Evolutionary conservation across 2,888 invertebrate species (phyloP).

Genomic region (Agrochola lychnidis): DNA sequence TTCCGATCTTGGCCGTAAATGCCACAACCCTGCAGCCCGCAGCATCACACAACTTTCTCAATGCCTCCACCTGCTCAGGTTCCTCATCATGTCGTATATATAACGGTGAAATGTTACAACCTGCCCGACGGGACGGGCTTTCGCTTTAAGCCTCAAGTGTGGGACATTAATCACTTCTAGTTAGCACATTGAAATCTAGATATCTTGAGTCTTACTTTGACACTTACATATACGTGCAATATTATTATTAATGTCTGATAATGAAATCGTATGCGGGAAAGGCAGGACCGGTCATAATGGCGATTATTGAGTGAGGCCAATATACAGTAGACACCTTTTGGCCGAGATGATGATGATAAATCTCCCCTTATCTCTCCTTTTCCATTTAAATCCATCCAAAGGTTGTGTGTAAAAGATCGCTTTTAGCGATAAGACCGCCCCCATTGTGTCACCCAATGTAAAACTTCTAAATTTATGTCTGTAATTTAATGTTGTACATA

Average conservation of each 20-base stretch:
- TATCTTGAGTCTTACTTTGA: not conserved
- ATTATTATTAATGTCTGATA: not conserved
- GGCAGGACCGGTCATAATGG: not conserved
- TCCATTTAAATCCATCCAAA: too few relatives aligned
- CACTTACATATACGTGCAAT: not conserved
- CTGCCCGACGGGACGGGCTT: constrained; percentile 53
- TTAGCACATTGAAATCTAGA: constrained; percentile 47
- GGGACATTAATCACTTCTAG: constrained; percentile 48
- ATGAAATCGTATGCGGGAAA: not conserved
- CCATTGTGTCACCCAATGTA: too few relatives aligned
- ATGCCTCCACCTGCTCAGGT: not conserved
- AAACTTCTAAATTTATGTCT: too few relatives aligned
- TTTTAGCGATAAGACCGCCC: too few relatives aligned
- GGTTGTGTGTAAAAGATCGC: too few relatives aligned
- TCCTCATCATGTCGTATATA: constrained; percentile 21
- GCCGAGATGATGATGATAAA: not conserved
- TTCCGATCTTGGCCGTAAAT: not conserved
- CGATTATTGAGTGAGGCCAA: not conserved
- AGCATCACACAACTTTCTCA: constrained; percentile 35
- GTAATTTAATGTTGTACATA: too few relatives aligned
- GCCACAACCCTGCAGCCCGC: not conserved
- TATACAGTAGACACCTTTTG: not conserved
- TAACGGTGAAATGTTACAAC: constrained; percentile 34
- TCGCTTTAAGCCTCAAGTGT: constrained; percentile 44
- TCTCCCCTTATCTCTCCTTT: too few relatives aligned